A percentile compares a stretch with the other conserved stretches of the same genome.
These are phyloP conservation scores for Triplophysa siluroides DNA, from an alignment of 2,113 vertebrate species.

Conservation along the genomic window DNA sequence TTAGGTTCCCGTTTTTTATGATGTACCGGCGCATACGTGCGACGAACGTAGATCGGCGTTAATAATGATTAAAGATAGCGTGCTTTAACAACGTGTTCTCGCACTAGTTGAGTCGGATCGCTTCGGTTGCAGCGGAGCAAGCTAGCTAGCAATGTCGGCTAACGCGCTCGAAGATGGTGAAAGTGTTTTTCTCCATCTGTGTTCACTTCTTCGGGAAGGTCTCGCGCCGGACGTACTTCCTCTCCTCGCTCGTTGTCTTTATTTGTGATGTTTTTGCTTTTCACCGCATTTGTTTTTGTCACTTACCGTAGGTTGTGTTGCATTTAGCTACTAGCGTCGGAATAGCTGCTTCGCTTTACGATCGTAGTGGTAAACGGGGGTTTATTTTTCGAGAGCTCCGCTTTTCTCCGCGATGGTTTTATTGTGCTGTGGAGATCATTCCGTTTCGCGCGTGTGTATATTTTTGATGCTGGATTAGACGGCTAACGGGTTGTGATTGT, in stretches of 20 bases:
- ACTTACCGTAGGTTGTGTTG: no score
- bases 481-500: constrained; percentile 9
- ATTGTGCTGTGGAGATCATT: background rate
- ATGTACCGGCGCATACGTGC: background rate
- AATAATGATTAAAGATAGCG: constrained; percentile 22
- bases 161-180: constrained; percentile 18
- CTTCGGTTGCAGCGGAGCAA: constrained; percentile 26
- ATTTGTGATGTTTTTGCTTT: background rate
- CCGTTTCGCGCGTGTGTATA: background rate
- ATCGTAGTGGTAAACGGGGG: background rate
- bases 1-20: background rate
- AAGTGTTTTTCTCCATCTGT: constrained; percentile 1
- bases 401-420: background rate
- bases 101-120: constrained; percentile 37
- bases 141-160: constrained; percentile 45
- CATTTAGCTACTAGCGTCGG: background rate
- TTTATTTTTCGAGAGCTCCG: background rate
- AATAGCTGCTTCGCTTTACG: background rate
- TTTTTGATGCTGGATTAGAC: constrained; percentile 9
- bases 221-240: constrained; percentile 40
- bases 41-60: constrained; percentile 3
- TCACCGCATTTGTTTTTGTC: background rate
- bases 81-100: constrained; percentile 30
- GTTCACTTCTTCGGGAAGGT: constrained; percentile 34
- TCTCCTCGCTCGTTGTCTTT: background rate